A percentile compares a stretch with the other conserved stretches of the same genome.
Evolutionary conservation across 1,140 invertebrate species (phyloP).

Genomic region (Diuraphis noxia): DNA sequence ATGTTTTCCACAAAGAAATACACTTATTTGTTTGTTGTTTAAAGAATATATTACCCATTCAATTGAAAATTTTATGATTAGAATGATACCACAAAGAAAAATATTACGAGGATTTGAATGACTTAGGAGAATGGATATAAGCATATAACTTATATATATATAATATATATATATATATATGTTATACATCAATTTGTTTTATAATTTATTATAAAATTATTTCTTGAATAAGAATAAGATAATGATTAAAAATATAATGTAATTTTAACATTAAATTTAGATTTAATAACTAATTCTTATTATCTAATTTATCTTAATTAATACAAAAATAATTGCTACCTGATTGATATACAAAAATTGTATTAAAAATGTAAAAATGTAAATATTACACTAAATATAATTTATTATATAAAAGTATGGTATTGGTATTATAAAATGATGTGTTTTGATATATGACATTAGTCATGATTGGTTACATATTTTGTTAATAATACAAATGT

Average conservation of each 20-base stretch:
- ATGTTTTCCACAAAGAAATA: too few species aligned
- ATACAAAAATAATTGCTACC: background rate
- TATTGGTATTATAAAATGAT: background rate
- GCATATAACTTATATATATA: too few species aligned
- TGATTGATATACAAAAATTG: background rate
- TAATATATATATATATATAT: too few species aligned
- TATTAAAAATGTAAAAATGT: background rate
- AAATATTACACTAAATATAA: background rate
- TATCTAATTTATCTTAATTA: too few species aligned
- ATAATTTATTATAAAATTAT: background rate
- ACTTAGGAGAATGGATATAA: too few species aligned
- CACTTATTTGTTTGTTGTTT: too few species aligned
- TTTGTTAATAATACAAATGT: background rate
- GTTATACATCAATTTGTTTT: background rate
- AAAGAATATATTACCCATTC: too few species aligned
- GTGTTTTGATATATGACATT: background rate
- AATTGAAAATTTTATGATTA: too few species aligned
- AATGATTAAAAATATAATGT: background rate
- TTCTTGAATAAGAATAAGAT: background rate
- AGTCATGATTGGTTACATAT: background rate
- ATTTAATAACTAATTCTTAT: background rate
- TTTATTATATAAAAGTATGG: background rate
- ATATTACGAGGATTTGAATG: too few species aligned
- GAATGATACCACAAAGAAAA: too few species aligned
- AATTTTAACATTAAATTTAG: background rate